Evolutionary conservation across 1,140 invertebrate genomes (phyloP).

Genomic region (Polypedilum vanderplanki): DNA sequence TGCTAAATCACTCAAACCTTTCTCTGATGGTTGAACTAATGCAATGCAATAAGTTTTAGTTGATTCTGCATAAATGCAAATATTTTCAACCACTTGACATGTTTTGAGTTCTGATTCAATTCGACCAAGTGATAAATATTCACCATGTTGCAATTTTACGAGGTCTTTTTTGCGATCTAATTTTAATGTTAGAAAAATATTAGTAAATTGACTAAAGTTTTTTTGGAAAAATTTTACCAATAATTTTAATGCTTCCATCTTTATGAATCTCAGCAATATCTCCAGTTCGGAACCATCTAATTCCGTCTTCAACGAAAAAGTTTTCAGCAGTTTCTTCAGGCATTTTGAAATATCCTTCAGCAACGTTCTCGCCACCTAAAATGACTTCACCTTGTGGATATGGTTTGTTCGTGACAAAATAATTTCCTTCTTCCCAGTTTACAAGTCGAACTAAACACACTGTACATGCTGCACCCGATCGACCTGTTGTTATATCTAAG

Average conservation of each 20-base stretch:
- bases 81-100: conserved; percentile 90
- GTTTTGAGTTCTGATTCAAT: conserved; percentile 89
- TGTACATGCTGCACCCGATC: conserved; percentile 84
- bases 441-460: conserved; percentile 79
- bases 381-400: conserved; percentile 92
- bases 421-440: conserved; percentile 94
- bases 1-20: conserved; percentile 62
- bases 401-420: conserved; percentile 81
- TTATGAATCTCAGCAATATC: conserved; percentile 91
- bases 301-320: conserved; percentile 70
- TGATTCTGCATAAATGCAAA: conserved; percentile 88
- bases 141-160: conserved; percentile 93
- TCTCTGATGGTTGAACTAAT: conserved; percentile 79
- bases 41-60: conserved; percentile 81
- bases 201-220: no score
- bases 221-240: no score
- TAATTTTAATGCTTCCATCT: conserved; percentile 93
- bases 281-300: conserved; percentile 88
- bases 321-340: conserved; percentile 84
- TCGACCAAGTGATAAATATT: conserved; percentile 92
- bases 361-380: conserved; percentile 84
- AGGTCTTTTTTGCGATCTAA: conserved; percentile 96
- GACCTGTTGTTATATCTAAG: conserved; percentile 51
- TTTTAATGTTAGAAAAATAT: conserved; percentile 31
- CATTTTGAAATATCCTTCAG: conserved; percentile 90